Percentiles rank a stretch among this genome's conserved stretches.
Conservation (phyloP, 2,113 vertebrate genomes). For the Nerophis ophidion region DNA sequence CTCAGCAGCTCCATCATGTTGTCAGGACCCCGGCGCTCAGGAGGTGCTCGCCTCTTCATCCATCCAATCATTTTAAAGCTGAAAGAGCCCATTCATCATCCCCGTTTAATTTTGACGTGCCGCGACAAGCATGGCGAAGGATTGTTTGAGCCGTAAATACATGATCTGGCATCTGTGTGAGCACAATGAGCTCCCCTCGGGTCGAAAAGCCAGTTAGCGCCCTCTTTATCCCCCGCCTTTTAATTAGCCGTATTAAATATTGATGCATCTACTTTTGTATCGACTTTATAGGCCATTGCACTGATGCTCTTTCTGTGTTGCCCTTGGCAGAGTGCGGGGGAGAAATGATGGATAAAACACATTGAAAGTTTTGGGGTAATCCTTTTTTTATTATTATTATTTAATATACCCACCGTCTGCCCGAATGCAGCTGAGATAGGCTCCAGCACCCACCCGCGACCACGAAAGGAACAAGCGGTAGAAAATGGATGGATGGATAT, state of each 20-base stretch:
- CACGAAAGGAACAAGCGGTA: no score
- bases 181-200: not conserved
- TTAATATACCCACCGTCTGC: no score
- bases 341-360: constrained; percentile 17
- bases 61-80: constrained; percentile 28
- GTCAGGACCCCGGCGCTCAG: constrained; percentile 30
- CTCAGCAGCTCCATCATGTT: constrained; percentile 40
- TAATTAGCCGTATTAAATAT: constrained; percentile 43
- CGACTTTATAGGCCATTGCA: constrained; percentile 30
- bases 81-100: constrained; percentile 44
- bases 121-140: constrained; percentile 25
- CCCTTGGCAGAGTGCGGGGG: constrained; percentile 26
- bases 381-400: no score
- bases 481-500: no score
- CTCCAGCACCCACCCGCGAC: no score
- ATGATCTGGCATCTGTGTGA: not conserved
- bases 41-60: constrained; percentile 26
- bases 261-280: constrained; percentile 17
- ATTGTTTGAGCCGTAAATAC: constrained; percentile 27
- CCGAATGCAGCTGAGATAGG: no score
- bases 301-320: constrained; percentile 23
- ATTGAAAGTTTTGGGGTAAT: not conserved
- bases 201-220: not conserved
- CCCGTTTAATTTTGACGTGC: constrained; percentile 29
- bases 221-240: not conserved